A percentile compares a stretch with the other conserved stretches of the same genome.
phyloP scores from a whole-genome alignment of 2,113 vertebrate genomes.

The Galemys pyrenaicus region DNA sequence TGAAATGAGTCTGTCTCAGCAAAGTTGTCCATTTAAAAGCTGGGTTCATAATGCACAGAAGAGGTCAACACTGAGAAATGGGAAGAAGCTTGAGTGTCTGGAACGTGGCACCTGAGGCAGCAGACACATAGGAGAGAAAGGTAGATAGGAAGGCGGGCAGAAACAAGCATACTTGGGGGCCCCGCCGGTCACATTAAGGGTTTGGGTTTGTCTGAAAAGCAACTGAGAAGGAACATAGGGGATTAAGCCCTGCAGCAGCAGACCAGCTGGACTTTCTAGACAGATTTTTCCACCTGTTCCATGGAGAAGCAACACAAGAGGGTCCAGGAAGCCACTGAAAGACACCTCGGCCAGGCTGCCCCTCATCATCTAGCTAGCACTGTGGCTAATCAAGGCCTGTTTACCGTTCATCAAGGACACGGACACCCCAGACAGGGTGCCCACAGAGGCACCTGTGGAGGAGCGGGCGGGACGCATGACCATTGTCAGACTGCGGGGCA shows the following conservation, averaged over 20 bases:
- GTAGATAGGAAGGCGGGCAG: not conserved
- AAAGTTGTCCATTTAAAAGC: not conserved
- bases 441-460: not conserved
- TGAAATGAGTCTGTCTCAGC: not conserved
- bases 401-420: not conserved
- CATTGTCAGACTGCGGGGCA: not conserved
- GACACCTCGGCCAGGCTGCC: not conserved
- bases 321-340: not conserved
- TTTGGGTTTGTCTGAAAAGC: not conserved
- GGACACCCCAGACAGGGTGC: not conserved
- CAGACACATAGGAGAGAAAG: fast-evolving
- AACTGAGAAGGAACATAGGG: not conserved
- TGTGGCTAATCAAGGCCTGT: too few species aligned
- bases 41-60: not conserved
- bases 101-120: fast-evolving
- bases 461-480: not conserved
- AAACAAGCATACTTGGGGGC: fast-evolving
- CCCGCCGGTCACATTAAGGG: not conserved
- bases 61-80: not conserved
- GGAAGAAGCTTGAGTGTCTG: not conserved
- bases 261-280: not conserved
- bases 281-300: not conserved
- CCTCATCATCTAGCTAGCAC: fast-evolving
- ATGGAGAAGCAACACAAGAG: fast-evolving
- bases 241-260: fast-evolving